Base-by-base conservation (phyloP, 2,113 vertebrate species). In the Pyxicephalus adspersus region DNA sequence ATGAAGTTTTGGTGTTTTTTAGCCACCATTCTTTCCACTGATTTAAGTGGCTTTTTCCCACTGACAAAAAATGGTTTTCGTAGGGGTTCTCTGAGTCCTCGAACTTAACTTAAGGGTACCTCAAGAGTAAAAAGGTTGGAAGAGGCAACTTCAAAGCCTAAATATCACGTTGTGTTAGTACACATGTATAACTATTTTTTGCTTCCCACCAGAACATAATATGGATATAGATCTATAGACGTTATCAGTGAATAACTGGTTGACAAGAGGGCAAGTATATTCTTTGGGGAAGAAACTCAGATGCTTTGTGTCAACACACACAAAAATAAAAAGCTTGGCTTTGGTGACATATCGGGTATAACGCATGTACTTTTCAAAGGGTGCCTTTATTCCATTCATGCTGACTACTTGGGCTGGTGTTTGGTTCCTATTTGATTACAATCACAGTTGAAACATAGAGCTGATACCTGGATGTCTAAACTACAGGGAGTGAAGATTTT, bases 341-440 rank as follows among this genome's bases (percentile, higher is more conserved):
- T 52, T 54, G 67, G 23, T 58, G 50, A 70, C 45, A 55, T 29
- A 26, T 18, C 73, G 63, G 50, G 29, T 73, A 74, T 60, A 75
- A 75, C 66, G 57, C 71, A 75, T 82, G 61, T 58, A 73, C 25
- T 51, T 55, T 75, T 81, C 68, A 65, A 74, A 74, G 68, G 9
- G 31, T 74, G 68, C 45, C 79, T 81, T 74, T 74, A 38, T 81
- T 73, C 58, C n/a, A 61, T 64, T 74, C 64, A 52, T 16, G 17
- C 50, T 54, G 20, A 29, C 79, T 73, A 51, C 65, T 74, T 74
- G 70, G 52, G 70, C 26, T 31, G 22, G 73, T 71, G 78, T 81
- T 68, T 81, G 68, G 73, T 81, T 72, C 64, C 78, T 18, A 71
- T 73, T 34, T 64, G 78, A 81, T 81, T 81, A 81, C 78, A 65